These are phyloP conservation scores for Cryptocheilus praepositus DNA, from an alignment of 2,888 invertebrate species.

Conservation along the genomic window DNA sequence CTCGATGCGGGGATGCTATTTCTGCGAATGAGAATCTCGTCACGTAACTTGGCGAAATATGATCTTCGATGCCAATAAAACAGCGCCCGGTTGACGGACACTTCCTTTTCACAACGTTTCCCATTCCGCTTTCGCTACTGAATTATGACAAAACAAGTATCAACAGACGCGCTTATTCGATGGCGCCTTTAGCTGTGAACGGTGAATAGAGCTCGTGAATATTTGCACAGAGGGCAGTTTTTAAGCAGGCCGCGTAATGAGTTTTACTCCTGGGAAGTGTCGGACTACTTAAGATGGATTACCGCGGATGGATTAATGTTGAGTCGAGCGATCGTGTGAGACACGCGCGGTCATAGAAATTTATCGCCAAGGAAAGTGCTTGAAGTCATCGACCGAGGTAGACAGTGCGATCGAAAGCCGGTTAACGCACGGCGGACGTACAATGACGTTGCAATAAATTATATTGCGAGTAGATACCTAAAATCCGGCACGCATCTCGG, in stretches of 20 bases:
- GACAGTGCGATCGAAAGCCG: slow-evolving; percentile 9
- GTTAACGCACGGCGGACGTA: neutral
- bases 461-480: neutral
- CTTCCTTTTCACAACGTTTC: slow-evolving; percentile 4
- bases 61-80: neutral
- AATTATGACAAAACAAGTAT: too few species aligned
- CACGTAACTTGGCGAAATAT: too few species aligned
- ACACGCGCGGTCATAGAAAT: neutral
- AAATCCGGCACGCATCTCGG: too few species aligned
- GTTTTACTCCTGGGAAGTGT: too few species aligned
- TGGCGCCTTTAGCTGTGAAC: too few species aligned
- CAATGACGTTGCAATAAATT: slow-evolving; percentile 1
- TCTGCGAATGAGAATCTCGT: too few species aligned
- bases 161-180: too few species aligned
- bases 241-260: too few species aligned
- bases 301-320: neutral
- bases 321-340: neutral
- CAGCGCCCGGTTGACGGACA: neutral
- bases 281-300: too few species aligned
- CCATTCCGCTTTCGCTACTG: neutral
- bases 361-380: neutral
- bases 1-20: too few species aligned
- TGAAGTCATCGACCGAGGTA: slow-evolving; percentile 1
- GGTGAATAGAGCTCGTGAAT: too few species aligned
- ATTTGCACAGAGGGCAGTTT: too few species aligned